Conservation (phyloP, 2,888 invertebrate species). For the Ophion ventricosus region DNA sequence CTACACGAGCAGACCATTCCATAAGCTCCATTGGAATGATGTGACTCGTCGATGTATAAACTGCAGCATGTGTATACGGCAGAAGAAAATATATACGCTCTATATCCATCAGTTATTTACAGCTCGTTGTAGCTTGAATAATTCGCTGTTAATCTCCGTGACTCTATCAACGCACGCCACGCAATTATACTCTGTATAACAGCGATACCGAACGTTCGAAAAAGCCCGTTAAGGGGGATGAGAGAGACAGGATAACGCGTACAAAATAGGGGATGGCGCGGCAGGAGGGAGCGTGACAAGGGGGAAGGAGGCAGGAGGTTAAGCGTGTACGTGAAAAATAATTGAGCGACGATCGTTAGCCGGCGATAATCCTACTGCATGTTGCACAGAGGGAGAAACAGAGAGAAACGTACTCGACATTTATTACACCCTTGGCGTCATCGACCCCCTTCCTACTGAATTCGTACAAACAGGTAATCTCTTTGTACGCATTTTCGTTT, state of each 20-base stretch:
- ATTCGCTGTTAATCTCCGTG: constrained; percentile 66
- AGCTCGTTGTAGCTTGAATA: constrained; percentile 60
- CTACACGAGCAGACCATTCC: neutral
- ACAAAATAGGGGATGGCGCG: constrained; percentile 1
- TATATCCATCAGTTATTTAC: constrained; percentile 54
- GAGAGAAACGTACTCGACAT: constrained; percentile 71
- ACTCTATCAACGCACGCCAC: constrained; percentile 62
- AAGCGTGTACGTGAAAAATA: constrained; percentile 65
- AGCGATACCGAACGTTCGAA: constrained; percentile 57
- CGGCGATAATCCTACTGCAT: constrained; percentile 72
- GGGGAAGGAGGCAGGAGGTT: constrained; percentile 15
- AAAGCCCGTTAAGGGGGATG: constrained; percentile 52
- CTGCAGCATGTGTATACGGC: neutral
- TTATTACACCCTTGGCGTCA: constrained; percentile 71
- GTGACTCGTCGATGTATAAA: constrained; percentile 37
- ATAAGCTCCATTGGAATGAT: constrained; percentile 47
- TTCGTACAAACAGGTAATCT: constrained; percentile 75
- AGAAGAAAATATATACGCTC: constrained; percentile 15
- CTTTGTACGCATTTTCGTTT: constrained; percentile 7
- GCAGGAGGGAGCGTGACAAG: neutral
- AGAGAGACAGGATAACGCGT: constrained; percentile 34
- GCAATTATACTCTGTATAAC: constrained; percentile 64
- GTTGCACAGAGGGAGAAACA: constrained; percentile 41
- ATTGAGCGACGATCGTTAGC: constrained; percentile 67
- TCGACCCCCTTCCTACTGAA: constrained; percentile 52